Conservation (phyloP, 2,888 invertebrate species). For the Tanypteryx hageni region DNA sequence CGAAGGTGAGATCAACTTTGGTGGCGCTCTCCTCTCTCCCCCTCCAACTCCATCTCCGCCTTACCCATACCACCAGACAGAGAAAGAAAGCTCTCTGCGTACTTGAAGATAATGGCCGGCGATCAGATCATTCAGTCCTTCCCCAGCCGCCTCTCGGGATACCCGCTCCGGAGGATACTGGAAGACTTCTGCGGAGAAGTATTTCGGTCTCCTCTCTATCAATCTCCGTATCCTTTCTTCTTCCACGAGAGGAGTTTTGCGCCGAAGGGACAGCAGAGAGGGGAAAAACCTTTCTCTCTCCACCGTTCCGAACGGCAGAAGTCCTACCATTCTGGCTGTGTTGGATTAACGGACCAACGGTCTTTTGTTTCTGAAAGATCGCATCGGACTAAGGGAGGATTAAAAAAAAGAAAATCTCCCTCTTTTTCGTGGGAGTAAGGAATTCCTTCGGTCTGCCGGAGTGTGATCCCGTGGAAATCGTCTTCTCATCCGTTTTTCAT, state of each 20-base stretch:
- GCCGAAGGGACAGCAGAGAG: no score
- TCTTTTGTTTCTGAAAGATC: no score
- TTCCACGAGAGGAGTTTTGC: background rate
- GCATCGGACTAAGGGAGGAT: no score
- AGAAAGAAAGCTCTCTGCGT: background rate
- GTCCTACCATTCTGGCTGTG: no score
- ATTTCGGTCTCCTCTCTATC: background rate
- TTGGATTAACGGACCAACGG: no score
- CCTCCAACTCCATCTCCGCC: background rate
- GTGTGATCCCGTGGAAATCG: background rate
- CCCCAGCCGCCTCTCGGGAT: background rate
- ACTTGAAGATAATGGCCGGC: constrained; percentile 9
- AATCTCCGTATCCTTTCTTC: background rate
- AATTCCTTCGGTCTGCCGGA: background rate
- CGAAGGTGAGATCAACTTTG: constrained; percentile 26
- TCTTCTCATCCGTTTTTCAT: background rate
- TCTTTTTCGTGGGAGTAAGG: background rate
- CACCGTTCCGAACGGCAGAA: no score
- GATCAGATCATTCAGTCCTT: background rate
- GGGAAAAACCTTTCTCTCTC: no score
- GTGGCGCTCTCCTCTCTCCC: background rate
- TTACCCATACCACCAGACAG: background rate
- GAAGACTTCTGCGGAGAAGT: background rate
- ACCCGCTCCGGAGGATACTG: background rate
- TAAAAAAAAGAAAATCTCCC: no score